Conservation (phyloP, 2,888 invertebrate species). For the Vanessa cardui region DNA sequence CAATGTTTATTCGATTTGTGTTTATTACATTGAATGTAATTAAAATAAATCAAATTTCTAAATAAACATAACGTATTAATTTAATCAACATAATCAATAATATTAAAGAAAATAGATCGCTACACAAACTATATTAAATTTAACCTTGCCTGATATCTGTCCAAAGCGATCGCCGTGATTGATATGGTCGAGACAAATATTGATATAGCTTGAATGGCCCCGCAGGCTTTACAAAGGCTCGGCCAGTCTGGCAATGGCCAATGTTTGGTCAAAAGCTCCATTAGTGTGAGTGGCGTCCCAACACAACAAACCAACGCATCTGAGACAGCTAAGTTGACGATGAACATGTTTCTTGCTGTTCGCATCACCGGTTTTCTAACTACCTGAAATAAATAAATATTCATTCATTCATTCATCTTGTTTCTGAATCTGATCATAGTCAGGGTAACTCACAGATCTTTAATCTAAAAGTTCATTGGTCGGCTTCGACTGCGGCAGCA, state of each 20-base stretch:
- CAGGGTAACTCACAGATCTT: no score
- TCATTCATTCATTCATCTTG: no score
- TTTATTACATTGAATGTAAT: no score
- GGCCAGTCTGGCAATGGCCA: constrained; percentile 93
- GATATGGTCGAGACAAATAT: constrained; percentile 97
- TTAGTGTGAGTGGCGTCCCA: constrained; percentile 94
- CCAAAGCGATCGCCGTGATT: constrained; percentile 95
- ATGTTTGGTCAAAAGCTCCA: constrained; percentile 92
- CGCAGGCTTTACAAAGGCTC: constrained; percentile 92
- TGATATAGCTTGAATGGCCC: constrained; percentile 93
- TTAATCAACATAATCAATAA: neutral
- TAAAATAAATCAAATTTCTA: no score
- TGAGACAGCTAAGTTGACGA: constrained; percentile 93
- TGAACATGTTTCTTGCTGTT: constrained; percentile 96
- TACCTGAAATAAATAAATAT: constrained; percentile 73
- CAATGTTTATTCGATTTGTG: neutral
- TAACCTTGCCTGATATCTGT: constrained; percentile 86
- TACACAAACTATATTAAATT: constrained; percentile 8
- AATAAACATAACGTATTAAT: neutral
- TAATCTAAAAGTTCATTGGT: no score
- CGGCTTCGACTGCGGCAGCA: no score
- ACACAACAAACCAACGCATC: constrained; percentile 94
- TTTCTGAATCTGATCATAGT: no score
- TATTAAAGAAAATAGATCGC: neutral
- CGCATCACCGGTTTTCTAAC: constrained; percentile 94